Percentiles rank a stretch among this genome's conserved stretches.
Evolutionary conservation across 2,888 invertebrate genomes (phyloP).

Genomic region (Callimorpha dominula): DNA sequence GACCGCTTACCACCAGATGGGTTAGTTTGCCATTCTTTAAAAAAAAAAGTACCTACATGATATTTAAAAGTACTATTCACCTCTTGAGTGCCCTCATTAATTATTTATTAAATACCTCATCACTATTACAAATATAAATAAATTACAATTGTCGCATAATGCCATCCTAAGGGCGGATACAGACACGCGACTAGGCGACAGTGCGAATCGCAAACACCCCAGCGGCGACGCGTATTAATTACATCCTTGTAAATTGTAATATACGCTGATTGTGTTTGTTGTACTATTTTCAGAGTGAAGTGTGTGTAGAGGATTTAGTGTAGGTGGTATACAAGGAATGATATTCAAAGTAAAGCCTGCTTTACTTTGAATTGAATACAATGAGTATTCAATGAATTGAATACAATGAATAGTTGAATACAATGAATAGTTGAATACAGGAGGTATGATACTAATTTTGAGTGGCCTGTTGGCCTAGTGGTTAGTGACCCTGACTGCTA

Average conservation of each 20-base stretch:
- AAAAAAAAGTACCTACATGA: background rate
- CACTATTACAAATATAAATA: constrained; percentile 32
- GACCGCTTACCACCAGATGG: background rate
- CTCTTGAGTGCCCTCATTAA: constrained; percentile 7
- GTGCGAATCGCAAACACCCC: constrained; percentile 65
- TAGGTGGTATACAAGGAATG: background rate
- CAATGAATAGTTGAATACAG: no score
- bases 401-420: no score
- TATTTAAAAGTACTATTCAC: background rate
- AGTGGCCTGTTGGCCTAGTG: no score
- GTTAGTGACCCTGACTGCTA: no score
- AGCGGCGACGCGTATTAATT: constrained; percentile 57
- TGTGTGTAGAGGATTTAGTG: constrained; percentile 4
- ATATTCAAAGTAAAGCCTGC: background rate
- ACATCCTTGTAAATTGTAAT: constrained; percentile 53
- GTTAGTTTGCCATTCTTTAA: background rate
- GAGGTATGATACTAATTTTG: no score
- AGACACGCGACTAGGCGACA: constrained; percentile 53
- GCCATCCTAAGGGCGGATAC: constrained; percentile 39
- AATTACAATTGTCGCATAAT: constrained; percentile 36
- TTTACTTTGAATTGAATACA: no score
- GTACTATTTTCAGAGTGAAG: constrained; percentile 25
- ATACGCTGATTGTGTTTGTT: constrained; percentile 37
- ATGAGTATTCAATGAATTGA: no score
- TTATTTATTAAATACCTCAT: constrained; percentile 36